Base-by-base conservation (phyloP, 2,888 invertebrate genomes). In the Cephus sareptanus region DNA sequence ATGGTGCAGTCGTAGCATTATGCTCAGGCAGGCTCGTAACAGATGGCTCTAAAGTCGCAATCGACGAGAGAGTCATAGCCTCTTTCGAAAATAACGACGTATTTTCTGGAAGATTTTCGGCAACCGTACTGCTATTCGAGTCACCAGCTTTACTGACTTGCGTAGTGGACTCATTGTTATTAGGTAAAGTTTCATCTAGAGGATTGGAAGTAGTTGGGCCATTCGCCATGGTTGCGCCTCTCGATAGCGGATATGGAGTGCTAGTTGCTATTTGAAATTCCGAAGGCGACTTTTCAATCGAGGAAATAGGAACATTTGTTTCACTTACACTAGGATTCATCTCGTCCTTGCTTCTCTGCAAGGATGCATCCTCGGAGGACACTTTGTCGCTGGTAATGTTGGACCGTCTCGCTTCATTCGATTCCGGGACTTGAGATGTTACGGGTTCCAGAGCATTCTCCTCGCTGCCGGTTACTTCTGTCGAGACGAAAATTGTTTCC, bases 231-330 rank as follows among this genome's bases (percentile, higher is more conserved):
- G 3, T 33, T 23, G 12, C 31, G 23, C 79, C 69, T 77, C 73
- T 84, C 4, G 84, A 34, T 11, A 85, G 35, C 3, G 87, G 83
- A 78, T 87, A 86, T 0, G 87, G 85, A 13, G 85, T 84, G 70
- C 56, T 56, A 9, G 56, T 23, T 56, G 1, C 1, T 23, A 23
- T 9, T 56, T 56, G 56, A 82, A 82, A 69, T 73, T 81, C 12
- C 82, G 71, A 71, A 30, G 71, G 23, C 33, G 71, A 71, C 30
- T 35, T 74, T 74, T 74, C 74, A n/a, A 6, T 35, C 23, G 74
- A 74, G 34, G 35, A 23, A 35, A 30, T 35, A 74, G 74, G 34
- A 37, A 74, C 74, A 34, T 37, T 74, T 74, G 74, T 71, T 71
- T 31, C 31, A 23, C 23, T 33, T 34, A 71, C 31, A 34, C 71